Base-by-base conservation (phyloP, 2,113 vertebrate species). In the Barbus barbus region DNA sequence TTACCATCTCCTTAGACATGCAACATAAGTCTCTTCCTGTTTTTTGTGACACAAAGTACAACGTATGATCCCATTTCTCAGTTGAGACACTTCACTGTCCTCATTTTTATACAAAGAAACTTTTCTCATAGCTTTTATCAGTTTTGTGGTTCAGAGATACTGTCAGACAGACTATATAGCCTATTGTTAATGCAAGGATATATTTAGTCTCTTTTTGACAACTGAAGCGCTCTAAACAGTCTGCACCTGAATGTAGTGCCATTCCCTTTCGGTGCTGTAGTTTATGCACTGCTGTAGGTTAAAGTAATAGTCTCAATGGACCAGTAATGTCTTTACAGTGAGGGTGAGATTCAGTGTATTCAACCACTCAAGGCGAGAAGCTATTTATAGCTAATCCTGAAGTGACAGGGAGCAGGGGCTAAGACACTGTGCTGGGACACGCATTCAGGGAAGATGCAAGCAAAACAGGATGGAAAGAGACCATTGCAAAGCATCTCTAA, bases 371-470 rank as follows among this genome's bases (percentile, higher is more conserved):
- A 82, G 77, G 81, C 74, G 20, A 60, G 63, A 24, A 58, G 58
- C 84, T 90, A 87, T 90, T 86, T 88, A 87, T 90, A 90, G 79
- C 60, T 82, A 71, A 82, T 84, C 78, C 78, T 85, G 65, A 65
- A 83, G 76, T 51, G 58, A 77, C 69, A 81, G 71, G 78, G 72
- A 67, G 38, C 58, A 65, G 75, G 77, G 78, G 44, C 18, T 80
- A 48, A 44, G 41, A 31, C 74, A 82, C 38, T 73, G 85, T 24
- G 72, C 48, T 53, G 67, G 28, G 65, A 79, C 65, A 56, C 5
- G 18, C 20, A 31, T 72, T 63, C 51, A 31, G 65, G 53, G 18
- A 14, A 56, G 65, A 79, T 65, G 28, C 48, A 78, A 36, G 31
- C 71, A 58, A 60, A 82, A 26, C 3, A 69, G 46, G 8, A 26